These are phyloP conservation scores for Sylvilagus floridanus DNA, from an alignment of 2,797 vertebrate genomes.

Conservation along the genomic window DNA sequence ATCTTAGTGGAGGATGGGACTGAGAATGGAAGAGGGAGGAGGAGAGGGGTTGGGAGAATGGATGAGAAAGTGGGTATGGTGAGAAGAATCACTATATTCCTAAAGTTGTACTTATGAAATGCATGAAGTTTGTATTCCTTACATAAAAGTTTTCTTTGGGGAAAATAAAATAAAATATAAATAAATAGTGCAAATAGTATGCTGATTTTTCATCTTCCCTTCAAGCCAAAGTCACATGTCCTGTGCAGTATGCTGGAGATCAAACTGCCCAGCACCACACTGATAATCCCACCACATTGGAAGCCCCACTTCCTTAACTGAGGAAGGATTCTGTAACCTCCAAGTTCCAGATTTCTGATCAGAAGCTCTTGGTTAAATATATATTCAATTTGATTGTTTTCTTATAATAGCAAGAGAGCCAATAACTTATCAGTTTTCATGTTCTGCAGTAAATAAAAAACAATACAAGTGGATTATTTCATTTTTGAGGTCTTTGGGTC, in stretches of 20 bases:
- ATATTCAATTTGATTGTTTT: conserved; percentile 80
- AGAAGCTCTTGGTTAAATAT: conserved; percentile 70
- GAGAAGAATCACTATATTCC: too few species aligned
- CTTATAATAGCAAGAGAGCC: conserved; percentile 70
- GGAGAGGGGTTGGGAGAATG: too few species aligned
- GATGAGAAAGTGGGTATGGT: too few species aligned
- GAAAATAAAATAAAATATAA: too few species aligned
- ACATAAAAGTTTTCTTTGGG: too few species aligned
- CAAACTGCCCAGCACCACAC: not conserved
- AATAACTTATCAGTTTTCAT: conserved; percentile 80
- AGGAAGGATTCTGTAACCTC: conserved; percentile 45
- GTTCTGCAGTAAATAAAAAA: conserved; percentile 85
- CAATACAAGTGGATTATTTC: conserved; percentile 82
- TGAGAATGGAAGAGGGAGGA: too few species aligned
- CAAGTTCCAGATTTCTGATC: conserved; percentile 62
- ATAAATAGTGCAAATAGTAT: conserved; percentile 8
- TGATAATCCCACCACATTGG: conserved; percentile 1
- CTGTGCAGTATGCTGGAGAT: conserved; percentile 15
- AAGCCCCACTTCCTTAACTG: not conserved
- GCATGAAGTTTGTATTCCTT: too few species aligned
- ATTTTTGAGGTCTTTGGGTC: conserved; percentile 75
- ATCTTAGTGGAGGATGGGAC: too few species aligned
- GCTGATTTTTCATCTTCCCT: not conserved
- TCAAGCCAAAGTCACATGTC: not conserved
- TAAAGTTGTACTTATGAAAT: too few species aligned